phyloP scores from a whole-genome alignment of 2,113 vertebrate genomes.

The Callopanchax toddi region DNA sequence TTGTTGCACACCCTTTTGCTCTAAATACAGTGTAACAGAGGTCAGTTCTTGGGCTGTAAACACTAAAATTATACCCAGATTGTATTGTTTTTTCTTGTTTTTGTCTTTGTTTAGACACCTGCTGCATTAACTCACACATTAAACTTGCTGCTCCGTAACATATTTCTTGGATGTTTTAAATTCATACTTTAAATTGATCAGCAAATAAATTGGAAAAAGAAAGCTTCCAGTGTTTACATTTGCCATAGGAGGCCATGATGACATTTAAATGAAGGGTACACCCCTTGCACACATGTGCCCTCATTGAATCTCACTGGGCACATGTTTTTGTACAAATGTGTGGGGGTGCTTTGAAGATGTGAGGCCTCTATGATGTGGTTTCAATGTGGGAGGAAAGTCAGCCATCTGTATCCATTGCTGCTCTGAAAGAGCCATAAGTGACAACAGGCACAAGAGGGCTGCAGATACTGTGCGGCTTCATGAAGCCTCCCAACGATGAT shows the following conservation, averaged over 20 bases:
- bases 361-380: slow-evolving; percentile 69
- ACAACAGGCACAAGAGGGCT: slow-evolving; percentile 50
- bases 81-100: not conserved
- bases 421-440: slow-evolving; percentile 60
- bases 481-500: slow-evolving; percentile 20
- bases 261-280: slow-evolving; percentile 28
- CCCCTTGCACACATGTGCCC: slow-evolving; percentile 57
- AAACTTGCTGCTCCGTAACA: slow-evolving; percentile 4
- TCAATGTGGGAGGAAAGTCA: slow-evolving; percentile 48
- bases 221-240: slow-evolving; percentile 19
- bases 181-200: not conserved
- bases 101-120: slow-evolving; percentile 24
- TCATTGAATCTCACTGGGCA: slow-evolving; percentile 5
- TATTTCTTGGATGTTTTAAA: not conserved
- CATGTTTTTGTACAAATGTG: slow-evolving; percentile 32
- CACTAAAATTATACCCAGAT: slow-evolving; percentile 20
- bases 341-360: slow-evolving; percentile 70
- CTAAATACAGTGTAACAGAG: slow-evolving; percentile 10
- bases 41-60: slow-evolving; percentile 12
- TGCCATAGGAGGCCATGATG: slow-evolving; percentile 7
- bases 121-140: slow-evolving; percentile 21
- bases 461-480: slow-evolving; percentile 12
- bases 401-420: slow-evolving; percentile 44
- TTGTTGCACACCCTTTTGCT: slow-evolving; percentile 2
- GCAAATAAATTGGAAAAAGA: slow-evolving; percentile 7